Conservation (phyloP, 2,113 vertebrate genomes). For the Lampris megalopsis region DNA sequence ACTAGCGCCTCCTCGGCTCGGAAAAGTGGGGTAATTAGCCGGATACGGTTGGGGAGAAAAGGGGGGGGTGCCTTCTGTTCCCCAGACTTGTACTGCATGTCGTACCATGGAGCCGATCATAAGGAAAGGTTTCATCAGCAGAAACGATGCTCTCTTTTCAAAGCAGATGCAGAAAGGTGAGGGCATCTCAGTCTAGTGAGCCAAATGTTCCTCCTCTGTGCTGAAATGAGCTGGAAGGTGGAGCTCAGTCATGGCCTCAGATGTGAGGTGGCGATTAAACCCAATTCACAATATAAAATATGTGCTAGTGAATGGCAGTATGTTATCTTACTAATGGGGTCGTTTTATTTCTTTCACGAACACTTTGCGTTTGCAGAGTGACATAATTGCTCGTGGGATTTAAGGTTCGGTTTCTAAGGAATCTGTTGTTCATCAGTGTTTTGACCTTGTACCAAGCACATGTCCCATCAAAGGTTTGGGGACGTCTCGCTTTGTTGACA, state of each 20-base stretch:
- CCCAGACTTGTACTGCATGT: slow-evolving; percentile 3
- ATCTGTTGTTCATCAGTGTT: neutral
- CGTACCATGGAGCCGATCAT: neutral
- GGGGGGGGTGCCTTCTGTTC: neutral
- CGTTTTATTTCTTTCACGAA: too few relatives aligned
- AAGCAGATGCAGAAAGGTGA: neutral
- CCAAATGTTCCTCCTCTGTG: neutral
- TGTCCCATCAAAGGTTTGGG: too few relatives aligned
- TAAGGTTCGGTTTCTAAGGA: neutral
- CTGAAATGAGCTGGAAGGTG: neutral
- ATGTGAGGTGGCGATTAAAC: neutral
- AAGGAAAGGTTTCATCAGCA: neutral
- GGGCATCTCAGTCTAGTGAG: neutral
- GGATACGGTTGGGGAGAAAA: too few relatives aligned
- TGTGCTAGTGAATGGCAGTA: neutral
- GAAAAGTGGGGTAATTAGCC: too few relatives aligned
- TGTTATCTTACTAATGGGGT: too few relatives aligned
- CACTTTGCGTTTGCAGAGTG: neutral
- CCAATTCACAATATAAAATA: neutral
- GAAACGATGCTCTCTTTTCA: neutral
- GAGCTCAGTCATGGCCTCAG: neutral
- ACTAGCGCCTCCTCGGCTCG: too few relatives aligned
- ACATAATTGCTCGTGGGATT: neutral
- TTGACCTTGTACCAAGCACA: neutral
- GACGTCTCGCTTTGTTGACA: too few relatives aligned